Conservation (phyloP, 2,113 vertebrate genomes). For the Motacilla tschutschensis region DNA sequence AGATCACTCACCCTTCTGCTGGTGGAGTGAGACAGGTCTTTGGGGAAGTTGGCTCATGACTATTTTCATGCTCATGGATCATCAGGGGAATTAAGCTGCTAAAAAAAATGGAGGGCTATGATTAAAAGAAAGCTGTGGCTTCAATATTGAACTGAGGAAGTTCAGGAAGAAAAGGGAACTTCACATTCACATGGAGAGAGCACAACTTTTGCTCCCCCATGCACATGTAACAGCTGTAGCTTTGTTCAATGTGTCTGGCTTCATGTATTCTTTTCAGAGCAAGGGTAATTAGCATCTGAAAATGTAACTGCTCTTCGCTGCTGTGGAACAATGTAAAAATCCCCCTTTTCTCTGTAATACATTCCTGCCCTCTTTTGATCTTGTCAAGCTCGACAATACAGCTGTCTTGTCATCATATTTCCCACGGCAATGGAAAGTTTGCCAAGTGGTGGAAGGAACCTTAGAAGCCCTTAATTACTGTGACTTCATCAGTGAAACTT, state of each 20-base stretch:
- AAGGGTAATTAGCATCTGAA: conserved; percentile 51
- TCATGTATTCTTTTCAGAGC: conserved; percentile 6
- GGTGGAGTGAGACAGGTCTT: neutral
- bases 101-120: neutral
- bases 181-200: neutral
- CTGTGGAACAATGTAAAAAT: conserved; percentile 23
- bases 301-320: neutral
- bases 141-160: neutral
- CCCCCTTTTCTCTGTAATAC: conserved; percentile 11
- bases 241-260: conserved; percentile 2
- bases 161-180: neutral
- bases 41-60: neutral
- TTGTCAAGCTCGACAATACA: conserved; percentile 41
- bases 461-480: conserved; percentile 22
- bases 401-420: conserved; percentile 36
- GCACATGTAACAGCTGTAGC: neutral
- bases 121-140: neutral
- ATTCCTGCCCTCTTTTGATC: conserved; percentile 32
- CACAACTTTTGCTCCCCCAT: neutral
- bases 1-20: neutral
- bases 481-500: conserved; percentile 12
- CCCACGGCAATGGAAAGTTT: neutral
- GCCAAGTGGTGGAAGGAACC: conserved; percentile 13
- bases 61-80: neutral
- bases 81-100: neutral